These are phyloP conservation scores for Pseudomyrmex concolor DNA, from an alignment of 1,140 invertebrate species.

Conservation along the genomic window DNA sequence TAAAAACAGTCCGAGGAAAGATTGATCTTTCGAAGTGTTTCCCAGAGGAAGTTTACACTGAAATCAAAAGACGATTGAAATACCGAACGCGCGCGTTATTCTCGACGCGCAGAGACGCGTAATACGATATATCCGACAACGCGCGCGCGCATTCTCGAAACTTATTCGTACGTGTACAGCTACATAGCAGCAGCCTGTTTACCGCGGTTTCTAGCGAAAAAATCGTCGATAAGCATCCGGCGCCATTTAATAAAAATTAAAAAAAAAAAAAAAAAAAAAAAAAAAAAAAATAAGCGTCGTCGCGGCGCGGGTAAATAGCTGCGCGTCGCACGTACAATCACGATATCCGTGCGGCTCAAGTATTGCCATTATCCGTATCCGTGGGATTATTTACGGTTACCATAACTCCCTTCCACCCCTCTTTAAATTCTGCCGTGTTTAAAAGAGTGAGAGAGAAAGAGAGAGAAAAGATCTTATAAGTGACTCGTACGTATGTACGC, in stretches of 20 bases:
- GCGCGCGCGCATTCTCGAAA: constrained; percentile 22
- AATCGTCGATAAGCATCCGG: constrained; percentile 55
- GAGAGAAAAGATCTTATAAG: background rate
- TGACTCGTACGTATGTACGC: constrained; percentile 22
- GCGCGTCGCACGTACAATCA: constrained; percentile 72
- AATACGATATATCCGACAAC: constrained; percentile 16
- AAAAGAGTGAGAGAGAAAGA: constrained; percentile 70
- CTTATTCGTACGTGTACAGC: background rate
- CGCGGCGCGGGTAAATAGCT: constrained; percentile 64
- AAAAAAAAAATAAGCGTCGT: constrained; percentile 41
- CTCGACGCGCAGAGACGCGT: too few species aligned
- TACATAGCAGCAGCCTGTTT: constrained; percentile 40
- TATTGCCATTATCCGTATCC: constrained; percentile 76
- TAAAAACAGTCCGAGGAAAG: too few species aligned
- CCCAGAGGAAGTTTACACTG: too few species aligned
- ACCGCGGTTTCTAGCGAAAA: constrained; percentile 17
- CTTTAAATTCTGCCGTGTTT: constrained; percentile 73
- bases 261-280: background rate
- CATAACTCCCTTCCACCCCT: constrained; percentile 74
- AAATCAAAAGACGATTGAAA: constrained; percentile 14
- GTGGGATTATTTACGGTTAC: constrained; percentile 82
- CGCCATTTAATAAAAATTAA: background rate
- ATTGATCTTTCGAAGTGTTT: too few species aligned
- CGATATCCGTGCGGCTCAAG: constrained; percentile 65
- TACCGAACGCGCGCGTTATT: constrained; percentile 29